Percentiles rank a stretch among this genome's conserved stretches.
Evolutionary conservation across 2,113 vertebrate species (phyloP).

Genomic region (Muntiacus reevesi): DNA sequence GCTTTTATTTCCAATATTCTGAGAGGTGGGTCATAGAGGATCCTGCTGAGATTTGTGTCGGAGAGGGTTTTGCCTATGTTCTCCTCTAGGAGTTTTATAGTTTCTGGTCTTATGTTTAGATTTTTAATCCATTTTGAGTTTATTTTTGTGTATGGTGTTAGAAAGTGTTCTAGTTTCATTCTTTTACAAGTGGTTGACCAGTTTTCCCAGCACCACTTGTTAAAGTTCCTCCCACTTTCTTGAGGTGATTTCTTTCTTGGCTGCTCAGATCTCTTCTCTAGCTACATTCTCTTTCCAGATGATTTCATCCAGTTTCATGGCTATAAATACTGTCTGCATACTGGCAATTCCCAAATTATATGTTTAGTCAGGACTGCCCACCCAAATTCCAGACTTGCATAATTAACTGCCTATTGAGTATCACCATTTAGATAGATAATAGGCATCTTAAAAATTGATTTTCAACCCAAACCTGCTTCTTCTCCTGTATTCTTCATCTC

Average conservation of each 20-base stretch:
- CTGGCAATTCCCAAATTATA: not conserved
- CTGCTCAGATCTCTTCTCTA: not conserved
- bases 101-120: too few relatives aligned
- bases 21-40: too few relatives aligned
- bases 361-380: not conserved
- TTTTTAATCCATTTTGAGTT: too few relatives aligned
- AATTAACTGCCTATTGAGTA: not conserved
- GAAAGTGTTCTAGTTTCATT: too few relatives aligned
- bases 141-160: too few relatives aligned
- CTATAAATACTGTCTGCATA: not conserved
- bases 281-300: not conserved
- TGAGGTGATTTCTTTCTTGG: not conserved
- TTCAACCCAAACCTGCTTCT: not conserved
- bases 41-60: too few relatives aligned
- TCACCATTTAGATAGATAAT: not conserved
- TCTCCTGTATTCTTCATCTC: not conserved
- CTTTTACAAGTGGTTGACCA: too few relatives aligned
- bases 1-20: too few relatives aligned
- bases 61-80: too few relatives aligned
- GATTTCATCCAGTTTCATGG: not conserved
- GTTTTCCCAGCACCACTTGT: too few relatives aligned
- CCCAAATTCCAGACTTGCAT: not conserved
- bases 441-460: not conserved
- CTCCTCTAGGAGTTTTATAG: too few relatives aligned
- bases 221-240: not conserved